Evolutionary conservation across 2,797 vertebrate genomes (phyloP).

Genomic region (Antennarius maculatus): DNA sequence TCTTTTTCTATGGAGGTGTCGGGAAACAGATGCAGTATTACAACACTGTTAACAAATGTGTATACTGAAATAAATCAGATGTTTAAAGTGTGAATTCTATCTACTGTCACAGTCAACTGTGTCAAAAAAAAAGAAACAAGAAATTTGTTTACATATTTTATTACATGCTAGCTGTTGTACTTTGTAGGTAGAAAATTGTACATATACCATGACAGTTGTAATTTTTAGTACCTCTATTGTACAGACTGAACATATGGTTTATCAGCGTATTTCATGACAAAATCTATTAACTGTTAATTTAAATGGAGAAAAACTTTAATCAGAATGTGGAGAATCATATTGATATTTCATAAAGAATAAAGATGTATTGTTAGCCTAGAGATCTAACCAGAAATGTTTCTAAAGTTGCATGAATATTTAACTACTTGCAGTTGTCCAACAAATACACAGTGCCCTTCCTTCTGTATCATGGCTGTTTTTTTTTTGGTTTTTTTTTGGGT

Average conservation of each 20-base stretch:
- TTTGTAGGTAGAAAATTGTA: conserved; percentile 87
- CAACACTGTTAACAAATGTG: conserved; percentile 85
- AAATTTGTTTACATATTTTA: conserved; percentile 90
- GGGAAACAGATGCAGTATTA: conserved; percentile 81
- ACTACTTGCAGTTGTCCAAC: conserved; percentile 89
- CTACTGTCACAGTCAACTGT: conserved; percentile 86
- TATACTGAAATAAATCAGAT: conserved; percentile 86
- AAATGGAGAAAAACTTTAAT: conserved; percentile 77
- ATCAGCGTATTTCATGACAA: conserved; percentile 81
- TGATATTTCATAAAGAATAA: conserved; percentile 83
- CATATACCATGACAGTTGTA: conserved; percentile 84
- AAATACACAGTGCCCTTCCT: conserved; percentile 87
- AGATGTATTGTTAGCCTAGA: conserved; percentile 94
- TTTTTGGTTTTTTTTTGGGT: conserved; percentile 79
- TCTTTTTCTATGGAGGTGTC: conserved; percentile 84
- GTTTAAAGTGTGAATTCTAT: conserved; percentile 87
- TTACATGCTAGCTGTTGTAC: conserved; percentile 87
- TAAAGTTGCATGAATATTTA: conserved; percentile 97
- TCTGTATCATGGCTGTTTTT: conserved; percentile 83
- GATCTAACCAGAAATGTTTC: conserved; percentile 94
- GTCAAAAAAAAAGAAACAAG: conserved; percentile 73
- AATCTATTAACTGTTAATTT: conserved; percentile 78
- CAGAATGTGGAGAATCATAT: conserved; percentile 83
- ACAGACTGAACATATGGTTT: conserved; percentile 83
- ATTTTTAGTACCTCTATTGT: conserved; percentile 87